Conservation (phyloP, 2,113 vertebrate species). For the Pachyramphus minor region DNA sequence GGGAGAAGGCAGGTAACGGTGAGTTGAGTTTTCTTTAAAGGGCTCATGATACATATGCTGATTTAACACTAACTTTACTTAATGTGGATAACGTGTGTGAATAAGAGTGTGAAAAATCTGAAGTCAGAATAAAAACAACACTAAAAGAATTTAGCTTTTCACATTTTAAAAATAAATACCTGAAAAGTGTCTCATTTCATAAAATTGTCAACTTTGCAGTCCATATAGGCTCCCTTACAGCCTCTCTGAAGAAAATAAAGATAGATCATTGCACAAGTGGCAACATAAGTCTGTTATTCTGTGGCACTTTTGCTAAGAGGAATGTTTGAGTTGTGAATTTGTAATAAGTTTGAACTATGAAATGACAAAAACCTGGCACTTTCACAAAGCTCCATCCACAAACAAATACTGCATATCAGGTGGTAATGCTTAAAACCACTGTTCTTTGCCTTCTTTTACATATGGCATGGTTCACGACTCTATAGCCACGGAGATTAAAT, state of each 20-base stretch:
- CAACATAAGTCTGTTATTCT: not conserved
- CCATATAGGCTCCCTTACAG: not conserved
- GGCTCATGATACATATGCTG: not conserved
- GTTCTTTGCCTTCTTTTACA: not conserved
- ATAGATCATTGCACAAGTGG: not conserved
- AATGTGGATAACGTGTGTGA: not conserved
- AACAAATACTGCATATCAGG: not conserved
- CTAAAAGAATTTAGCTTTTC: not conserved
- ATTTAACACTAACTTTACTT: not conserved
- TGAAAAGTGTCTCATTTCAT: not conserved
- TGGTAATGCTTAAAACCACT: not conserved
- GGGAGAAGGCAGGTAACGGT: not conserved
- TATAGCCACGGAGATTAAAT: not conserved
- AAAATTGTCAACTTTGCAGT: not conserved
- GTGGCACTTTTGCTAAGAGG: not conserved
- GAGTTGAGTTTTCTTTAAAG: not conserved
- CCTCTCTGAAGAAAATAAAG: not conserved
- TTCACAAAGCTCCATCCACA: not conserved
- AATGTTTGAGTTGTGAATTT: not conserved
- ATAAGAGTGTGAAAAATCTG: not conserved
- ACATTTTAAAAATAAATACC: not conserved
- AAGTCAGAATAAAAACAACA: not conserved
- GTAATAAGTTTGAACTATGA: not conserved
- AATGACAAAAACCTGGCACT: not conserved
- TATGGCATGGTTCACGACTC: rapidly evolving